These are phyloP conservation scores for Rhopalosiphum nymphaeae DNA, from an alignment of 2,888 invertebrate species.

Conservation along the genomic window DNA sequence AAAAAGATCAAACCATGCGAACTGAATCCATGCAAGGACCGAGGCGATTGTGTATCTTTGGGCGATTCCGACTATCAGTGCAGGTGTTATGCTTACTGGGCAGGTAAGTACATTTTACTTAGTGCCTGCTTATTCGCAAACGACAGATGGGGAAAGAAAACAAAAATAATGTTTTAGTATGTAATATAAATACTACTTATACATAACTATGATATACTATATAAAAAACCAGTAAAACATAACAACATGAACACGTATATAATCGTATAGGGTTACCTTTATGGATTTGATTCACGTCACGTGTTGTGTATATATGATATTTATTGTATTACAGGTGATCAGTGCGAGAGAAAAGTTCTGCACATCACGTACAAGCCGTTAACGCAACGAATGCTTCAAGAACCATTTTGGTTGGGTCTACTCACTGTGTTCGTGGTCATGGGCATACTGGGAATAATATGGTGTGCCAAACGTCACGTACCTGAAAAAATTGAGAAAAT, in stretches of 20 bases:
- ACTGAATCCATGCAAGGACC: constrained; percentile 80
- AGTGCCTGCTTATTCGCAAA: not conserved
- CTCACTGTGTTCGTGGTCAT: constrained; percentile 87
- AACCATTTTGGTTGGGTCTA: constrained; percentile 90
- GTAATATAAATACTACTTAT: not conserved
- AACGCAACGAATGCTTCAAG: constrained; percentile 85
- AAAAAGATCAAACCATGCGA: constrained; percentile 80
- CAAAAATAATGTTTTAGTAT: not conserved
- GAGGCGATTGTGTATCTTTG: constrained; percentile 80
- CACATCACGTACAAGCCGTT: constrained; percentile 80
- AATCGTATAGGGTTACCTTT: not conserved
- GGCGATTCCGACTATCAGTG: constrained; percentile 78
- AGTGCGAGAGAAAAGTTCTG: constrained; percentile 79
- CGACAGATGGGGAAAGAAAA: not conserved
- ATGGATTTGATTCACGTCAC: not conserved
- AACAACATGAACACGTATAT: not conserved
- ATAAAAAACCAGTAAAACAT: not conserved
- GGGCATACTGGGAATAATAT: constrained; percentile 82
- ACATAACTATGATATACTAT: not conserved
- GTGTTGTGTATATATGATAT: not conserved
- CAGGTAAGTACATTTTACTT: constrained; percentile 71
- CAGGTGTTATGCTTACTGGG: constrained; percentile 82
- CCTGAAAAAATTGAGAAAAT: constrained; percentile 88
- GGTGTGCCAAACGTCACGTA: constrained; percentile 88
- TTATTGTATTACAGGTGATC: constrained; percentile 70